Conservation (phyloP, 2,797 vertebrate species). For the Carcharodon carcharias region DNA sequence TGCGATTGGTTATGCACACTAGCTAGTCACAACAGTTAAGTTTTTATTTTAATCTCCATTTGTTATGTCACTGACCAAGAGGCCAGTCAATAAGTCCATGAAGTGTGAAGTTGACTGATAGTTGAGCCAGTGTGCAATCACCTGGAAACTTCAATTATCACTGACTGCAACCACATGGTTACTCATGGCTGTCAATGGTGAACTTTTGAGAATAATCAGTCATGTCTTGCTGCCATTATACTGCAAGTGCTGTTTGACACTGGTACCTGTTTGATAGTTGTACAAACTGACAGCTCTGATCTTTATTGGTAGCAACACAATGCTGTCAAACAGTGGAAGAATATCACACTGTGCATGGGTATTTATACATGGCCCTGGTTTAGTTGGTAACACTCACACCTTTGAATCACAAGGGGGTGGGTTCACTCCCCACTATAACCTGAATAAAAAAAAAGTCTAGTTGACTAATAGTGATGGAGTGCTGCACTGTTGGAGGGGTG, state of each 20-base stretch:
- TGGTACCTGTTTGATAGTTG: not conserved
- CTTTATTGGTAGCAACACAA: not conserved
- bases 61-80: constrained; percentile 10
- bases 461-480: not conserved
- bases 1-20: not conserved
- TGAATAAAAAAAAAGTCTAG: not conserved
- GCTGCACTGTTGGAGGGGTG: not conserved
- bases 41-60: not conserved
- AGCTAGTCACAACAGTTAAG: not conserved
- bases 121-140: not conserved
- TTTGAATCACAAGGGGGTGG: not conserved
- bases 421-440: not conserved
- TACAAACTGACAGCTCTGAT: not conserved
- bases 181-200: constrained; percentile 12
- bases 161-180: constrained; percentile 5
- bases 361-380: not conserved
- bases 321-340: not conserved
- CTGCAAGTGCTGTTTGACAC: not conserved
- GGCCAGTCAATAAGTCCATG: constrained; percentile 12
- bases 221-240: not conserved
- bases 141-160: constrained; percentile 33
- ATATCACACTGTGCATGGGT: not conserved
- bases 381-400: not conserved
- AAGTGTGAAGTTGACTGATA: constrained; percentile 11
- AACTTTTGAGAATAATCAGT: constrained; percentile 12